A percentile compares a stretch with the other conserved stretches of the same genome.
Conservation (phyloP, 1,140 invertebrate species). For the Drosophila malerkotliana region DNA sequence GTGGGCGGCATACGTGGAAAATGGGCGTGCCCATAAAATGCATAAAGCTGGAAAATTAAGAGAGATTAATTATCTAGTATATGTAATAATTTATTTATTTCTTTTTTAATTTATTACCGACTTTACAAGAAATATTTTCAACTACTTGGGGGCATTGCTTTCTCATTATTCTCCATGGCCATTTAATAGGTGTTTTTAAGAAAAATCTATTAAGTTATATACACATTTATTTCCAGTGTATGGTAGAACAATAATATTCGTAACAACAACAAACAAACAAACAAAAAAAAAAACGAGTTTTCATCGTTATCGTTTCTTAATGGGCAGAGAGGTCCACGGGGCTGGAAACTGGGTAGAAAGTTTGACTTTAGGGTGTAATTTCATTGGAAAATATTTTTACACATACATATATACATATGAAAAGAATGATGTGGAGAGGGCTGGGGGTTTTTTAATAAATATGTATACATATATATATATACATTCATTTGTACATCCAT, state of each 20-base stretch:
- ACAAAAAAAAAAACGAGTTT: background rate
- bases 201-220: too few relatives aligned
- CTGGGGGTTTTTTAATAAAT: constrained; percentile 69
- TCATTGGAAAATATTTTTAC: constrained; percentile 76
- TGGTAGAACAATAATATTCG: background rate
- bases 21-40: constrained; percentile 5
- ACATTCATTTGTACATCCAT: too few relatives aligned
- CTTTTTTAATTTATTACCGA: background rate
- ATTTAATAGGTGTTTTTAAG: too few relatives aligned
- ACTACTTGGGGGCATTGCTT: too few relatives aligned
- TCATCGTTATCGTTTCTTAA: constrained; percentile 49
- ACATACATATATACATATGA: constrained; percentile 1
- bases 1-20: constrained; percentile 7
- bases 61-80: background rate
- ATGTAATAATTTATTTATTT: background rate
- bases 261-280: constrained; percentile 14
- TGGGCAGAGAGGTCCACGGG: constrained; percentile 7
- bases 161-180: too few relatives aligned
- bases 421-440: background rate
- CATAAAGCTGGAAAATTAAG: constrained; percentile 1
- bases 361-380: constrained; percentile 79
- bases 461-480: constrained; percentile 26
- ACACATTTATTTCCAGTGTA: background rate
- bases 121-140: too few relatives aligned
- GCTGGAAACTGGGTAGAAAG: constrained; percentile 29